phyloP scores from a whole-genome alignment of 2,888 invertebrate genomes.

The Eumacrocentrus americanus region DNA sequence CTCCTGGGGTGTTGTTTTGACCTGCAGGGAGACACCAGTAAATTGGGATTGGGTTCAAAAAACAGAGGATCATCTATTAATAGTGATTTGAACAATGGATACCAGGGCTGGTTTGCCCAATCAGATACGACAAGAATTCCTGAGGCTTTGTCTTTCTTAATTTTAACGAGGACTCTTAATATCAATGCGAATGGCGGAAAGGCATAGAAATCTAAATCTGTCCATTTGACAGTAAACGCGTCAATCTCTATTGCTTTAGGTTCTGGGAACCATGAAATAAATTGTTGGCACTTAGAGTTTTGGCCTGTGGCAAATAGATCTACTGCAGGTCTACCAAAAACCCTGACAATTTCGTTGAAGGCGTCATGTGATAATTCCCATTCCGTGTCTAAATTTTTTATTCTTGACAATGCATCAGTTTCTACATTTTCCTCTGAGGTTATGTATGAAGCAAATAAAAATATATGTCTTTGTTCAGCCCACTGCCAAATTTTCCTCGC shows the following conservation, averaged over 20 bases:
- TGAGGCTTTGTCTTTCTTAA: conserved; percentile 15
- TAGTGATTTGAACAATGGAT: conserved; percentile 32
- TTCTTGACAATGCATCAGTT: neutral
- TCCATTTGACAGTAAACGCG: neutral
- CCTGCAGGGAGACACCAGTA: conserved; percentile 35
- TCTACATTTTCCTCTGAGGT: neutral
- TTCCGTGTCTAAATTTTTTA: neutral
- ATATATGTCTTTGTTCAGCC: conserved; percentile 1
- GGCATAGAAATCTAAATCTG: conserved; percentile 16
- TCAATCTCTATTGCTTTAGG: neutral
- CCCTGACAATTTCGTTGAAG: neutral
- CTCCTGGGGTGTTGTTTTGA: conserved; percentile 36
- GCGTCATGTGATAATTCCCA: neutral
- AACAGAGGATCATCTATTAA: neutral
- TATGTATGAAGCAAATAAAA: conserved; percentile 3
- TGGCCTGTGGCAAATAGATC: neutral
- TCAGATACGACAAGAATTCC: conserved; percentile 28
- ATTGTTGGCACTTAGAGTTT: neutral
- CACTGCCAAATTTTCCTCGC: neutral
- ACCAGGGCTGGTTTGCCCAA: conserved; percentile 40
- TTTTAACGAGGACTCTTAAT: conserved; percentile 20
- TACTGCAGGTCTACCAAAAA: neutral
- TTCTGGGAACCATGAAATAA: neutral
- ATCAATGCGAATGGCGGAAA: conserved; percentile 28
- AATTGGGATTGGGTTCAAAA: conserved; percentile 27